Base-by-base conservation (phyloP, 2,113 vertebrate species). In the Hiodon alosoides region DNA sequence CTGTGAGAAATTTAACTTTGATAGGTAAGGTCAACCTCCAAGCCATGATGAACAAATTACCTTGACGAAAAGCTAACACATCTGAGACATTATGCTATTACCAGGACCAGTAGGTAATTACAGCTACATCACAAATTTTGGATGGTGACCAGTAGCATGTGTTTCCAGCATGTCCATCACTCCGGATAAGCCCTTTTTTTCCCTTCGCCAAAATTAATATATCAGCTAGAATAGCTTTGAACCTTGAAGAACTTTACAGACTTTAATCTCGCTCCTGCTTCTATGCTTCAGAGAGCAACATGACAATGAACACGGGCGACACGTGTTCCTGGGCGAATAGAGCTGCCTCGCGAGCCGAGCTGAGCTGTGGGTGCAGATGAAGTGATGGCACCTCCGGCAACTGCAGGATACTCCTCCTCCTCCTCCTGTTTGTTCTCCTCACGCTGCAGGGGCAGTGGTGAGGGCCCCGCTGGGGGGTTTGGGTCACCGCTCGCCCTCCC, bases 21-120 rank as follows among this genome's bases (percentile, higher is more conserved):
- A 88, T 87, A 84, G 84, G 87, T 85, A 88, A 86, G 83, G 86
- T 89, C 87, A 87, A 86, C 82, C 82, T 79, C 79, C 71, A 77
- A 67, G 72, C 77, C 7, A 50, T 52, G 76, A 85, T 84, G 86
- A 87, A 86, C 82, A 82, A 78, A 82, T 86, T 82, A 84, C 68
- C 80, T 74, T 80, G 83, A 86, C 86, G 85, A 86, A 85, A 84
- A 82, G 84, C 75, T 85, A 85, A 83, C 69, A 59, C 46, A 31
- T 66, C 64, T 58, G 62, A 72, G 80, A 79, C 78, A 74, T 75
- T 72, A 73, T 61, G 76, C 75, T 76, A 79, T 81, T 76, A 78
- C 77, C 7, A 73, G 48, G 61, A 75, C 79, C 77, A 79, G 79
- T 76, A 85, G 79, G 71, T 84, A 87, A 86, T 87, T 83, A 85